Base-by-base conservation (phyloP, 2,797 vertebrate species). In the Lateolabrax maculatus region DNA sequence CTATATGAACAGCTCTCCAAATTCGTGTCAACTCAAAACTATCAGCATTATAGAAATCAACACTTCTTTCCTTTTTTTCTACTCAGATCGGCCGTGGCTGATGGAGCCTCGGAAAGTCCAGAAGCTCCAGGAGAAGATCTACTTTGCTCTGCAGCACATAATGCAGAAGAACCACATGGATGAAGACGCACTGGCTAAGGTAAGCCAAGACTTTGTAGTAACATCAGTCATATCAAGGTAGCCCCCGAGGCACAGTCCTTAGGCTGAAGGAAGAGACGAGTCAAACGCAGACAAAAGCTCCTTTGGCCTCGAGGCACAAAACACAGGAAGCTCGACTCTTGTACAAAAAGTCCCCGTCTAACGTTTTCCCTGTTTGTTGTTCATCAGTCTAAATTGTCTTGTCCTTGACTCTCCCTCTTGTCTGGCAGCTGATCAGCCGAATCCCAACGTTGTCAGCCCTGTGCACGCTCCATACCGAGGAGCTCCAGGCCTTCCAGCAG, bases 131-230 rank as follows among this genome's bases (percentile, higher is more conserved):
- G 98, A 99, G 94, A 99, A 99, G 93, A 99, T 99, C 91, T 99
- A 99, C 95, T 99, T 99, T 96, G 97, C 98, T 94, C 96, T 99
- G 95, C 98, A 99, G 90, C 98, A 99, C 84, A 98, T 99, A 89
- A 99, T 99, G 96, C 98, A 99, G 95, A 99, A 99, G 95, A 99
- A 99, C 94, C 98, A 99, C 91, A 97, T 99, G 84, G 98, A 99
- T 0, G 98, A 99, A 87, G 98, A 99, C 53, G 97, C 96, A 18
- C 84, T 99, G 91, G 97, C 98, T 75, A 99, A 99, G 96, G 98
- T 99, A 95, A 79, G 91, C 18, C 16, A 4, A 46, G 68, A 18
- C 34, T 53, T 74, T 62, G n/a, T 27, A 55, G 25, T 34, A 15
- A 48, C 15, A 71, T 34, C 49, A 43, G 13, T 46, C 31, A 66